Evolutionary conservation across 1,140 invertebrate genomes (phyloP).

Genomic region (Danaus melanippus): DNA sequence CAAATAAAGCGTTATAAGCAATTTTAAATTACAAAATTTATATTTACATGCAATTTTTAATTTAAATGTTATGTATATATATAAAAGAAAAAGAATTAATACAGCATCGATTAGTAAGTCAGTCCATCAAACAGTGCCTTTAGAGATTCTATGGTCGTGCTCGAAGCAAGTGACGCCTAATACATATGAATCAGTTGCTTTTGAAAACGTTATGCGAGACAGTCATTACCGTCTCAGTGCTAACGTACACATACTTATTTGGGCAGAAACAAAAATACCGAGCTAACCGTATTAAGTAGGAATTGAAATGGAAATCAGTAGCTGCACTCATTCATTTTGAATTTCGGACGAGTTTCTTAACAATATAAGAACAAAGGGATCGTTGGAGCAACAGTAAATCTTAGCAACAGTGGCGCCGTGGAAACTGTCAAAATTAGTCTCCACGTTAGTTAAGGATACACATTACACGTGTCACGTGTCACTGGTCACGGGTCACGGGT

Average conservation of each 20-base stretch:
- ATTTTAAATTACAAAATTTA: too few species aligned
- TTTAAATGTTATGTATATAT: too few species aligned
- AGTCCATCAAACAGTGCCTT: too few species aligned
- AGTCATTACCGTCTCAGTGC: too few species aligned
- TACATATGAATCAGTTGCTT: too few species aligned
- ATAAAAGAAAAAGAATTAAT: too few species aligned
- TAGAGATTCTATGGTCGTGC: too few species aligned
- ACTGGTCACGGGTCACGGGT: too few species aligned
- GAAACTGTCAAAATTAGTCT: conserved; percentile 54
- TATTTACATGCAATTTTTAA: too few species aligned
- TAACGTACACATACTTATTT: conserved; percentile 27
- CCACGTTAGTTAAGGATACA: conserved; percentile 37
- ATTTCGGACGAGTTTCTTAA: conserved; percentile 49
- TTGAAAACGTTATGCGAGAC: too few species aligned
- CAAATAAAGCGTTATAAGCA: neutral
- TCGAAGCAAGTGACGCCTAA: too few species aligned
- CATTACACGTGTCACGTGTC: conserved; percentile 14
- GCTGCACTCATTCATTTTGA: conserved; percentile 57
- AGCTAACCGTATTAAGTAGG: conserved; percentile 48
- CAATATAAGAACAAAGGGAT: conserved; percentile 50
- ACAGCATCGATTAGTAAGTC: too few species aligned
- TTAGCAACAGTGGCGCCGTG: conserved; percentile 58
- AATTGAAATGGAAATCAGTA: conserved; percentile 67
- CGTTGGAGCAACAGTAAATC: conserved; percentile 64
- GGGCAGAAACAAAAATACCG: conserved; percentile 58